phyloP scores from a whole-genome alignment of 1,140 invertebrate species.

The Dysdera silvatica region DNA sequence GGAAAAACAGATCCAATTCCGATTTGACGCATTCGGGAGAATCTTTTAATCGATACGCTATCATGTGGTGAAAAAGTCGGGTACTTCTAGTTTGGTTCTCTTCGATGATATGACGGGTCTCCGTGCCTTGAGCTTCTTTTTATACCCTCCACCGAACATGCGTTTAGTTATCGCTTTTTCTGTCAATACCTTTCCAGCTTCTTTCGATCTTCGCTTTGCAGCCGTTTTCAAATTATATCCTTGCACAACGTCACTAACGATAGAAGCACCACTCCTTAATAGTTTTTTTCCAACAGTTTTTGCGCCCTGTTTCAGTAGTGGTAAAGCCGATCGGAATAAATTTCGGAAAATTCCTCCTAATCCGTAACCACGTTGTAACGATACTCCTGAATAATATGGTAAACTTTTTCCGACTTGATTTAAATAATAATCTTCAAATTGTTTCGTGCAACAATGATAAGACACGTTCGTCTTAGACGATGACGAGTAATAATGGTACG shows the following conservation, averaged over 20 bases:
- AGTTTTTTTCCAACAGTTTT: constrained; percentile 3
- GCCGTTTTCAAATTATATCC: neutral
- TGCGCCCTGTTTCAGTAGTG: neutral
- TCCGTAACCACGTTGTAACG: constrained; percentile 1
- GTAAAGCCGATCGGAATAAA: neutral
- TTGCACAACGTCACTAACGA: neutral
- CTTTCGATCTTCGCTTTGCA: neutral
- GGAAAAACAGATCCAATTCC: constrained; percentile 12
- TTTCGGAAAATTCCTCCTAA: neutral
- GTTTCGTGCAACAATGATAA: neutral
- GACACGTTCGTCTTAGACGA: neutral
- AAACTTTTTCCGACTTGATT: neutral
- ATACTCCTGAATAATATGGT: neutral
- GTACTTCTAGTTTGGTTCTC: neutral
- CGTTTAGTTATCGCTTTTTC: neutral
- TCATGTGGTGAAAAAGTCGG: constrained; percentile 3
- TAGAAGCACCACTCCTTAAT: neutral
- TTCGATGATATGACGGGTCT: constrained; percentile 4
- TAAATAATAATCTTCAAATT: constrained; percentile 1
- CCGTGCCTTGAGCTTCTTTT: neutral
- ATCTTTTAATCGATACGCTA: neutral
- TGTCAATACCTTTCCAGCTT: neutral
- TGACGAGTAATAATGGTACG: too few relatives aligned
- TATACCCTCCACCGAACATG: constrained; percentile 10
- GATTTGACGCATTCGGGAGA: constrained; percentile 17